A percentile compares a stretch with the other conserved stretches of the same genome.
These are phyloP conservation scores for Aspidiotus rigidus DNA, from an alignment of 2,888 invertebrate genomes.

Conservation along the genomic window DNA sequence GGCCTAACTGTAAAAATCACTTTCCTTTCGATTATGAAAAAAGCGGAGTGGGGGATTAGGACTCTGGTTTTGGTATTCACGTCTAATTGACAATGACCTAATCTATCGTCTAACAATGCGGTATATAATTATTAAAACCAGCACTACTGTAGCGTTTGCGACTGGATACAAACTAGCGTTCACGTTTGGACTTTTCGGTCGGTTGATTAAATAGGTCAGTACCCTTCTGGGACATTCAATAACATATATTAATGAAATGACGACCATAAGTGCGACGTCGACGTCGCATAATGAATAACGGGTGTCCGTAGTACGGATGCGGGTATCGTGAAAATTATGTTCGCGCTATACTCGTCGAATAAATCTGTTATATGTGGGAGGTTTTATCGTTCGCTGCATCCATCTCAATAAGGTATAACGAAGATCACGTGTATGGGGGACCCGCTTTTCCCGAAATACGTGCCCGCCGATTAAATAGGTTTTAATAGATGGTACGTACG, in stretches of 20 bases:
- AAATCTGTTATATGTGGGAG: constrained; percentile 11
- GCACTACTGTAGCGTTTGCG: neutral
- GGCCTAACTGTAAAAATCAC: neutral
- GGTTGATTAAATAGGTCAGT: constrained; percentile 25
- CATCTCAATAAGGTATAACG: neutral
- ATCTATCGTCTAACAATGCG: neutral
- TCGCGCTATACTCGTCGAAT: neutral
- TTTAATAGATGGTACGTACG: too few relatives aligned
- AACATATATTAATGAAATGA: constrained; percentile 24
- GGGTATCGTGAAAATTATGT: constrained; percentile 23
- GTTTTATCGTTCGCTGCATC: neutral
- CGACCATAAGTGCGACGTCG: constrained; percentile 8
- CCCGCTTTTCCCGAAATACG: constrained; percentile 15
- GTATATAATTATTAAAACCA: constrained; percentile 8
- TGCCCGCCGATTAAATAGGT: neutral
- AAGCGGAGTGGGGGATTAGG: neutral
- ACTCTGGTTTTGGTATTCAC: neutral
- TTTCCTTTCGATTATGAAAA: neutral
- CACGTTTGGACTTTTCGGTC: constrained; percentile 19
- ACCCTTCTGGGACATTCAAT: constrained; percentile 23
- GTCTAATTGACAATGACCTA: constrained; percentile 27
- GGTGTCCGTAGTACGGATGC: constrained; percentile 13
- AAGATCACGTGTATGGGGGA: constrained; percentile 7
- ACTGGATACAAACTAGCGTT: neutral
- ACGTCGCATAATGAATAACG: constrained; percentile 14